Percentiles rank a stretch among this genome's conserved stretches.
phyloP scores from a whole-genome alignment of 1,140 invertebrate genomes.

The Drosophila quadrilineata region DNA sequence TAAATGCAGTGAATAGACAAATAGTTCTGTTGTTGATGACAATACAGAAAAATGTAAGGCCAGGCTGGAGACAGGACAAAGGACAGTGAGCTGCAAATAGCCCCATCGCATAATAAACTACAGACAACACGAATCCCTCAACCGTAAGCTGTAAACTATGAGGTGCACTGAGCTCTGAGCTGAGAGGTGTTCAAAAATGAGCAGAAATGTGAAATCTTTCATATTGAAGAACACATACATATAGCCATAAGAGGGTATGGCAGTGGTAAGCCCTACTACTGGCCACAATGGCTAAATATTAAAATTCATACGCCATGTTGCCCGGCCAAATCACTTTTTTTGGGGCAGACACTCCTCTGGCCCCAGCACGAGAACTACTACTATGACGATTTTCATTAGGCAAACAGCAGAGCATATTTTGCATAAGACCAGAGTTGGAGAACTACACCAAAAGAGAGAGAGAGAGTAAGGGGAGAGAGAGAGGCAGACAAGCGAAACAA shows the following conservation, averaged over 20 bases:
- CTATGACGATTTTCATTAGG: conserved; percentile 68
- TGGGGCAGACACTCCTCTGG: neutral
- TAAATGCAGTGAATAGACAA: conserved; percentile 66
- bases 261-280: conserved; percentile 33
- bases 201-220: conserved; percentile 22
- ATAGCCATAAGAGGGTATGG: too few species aligned
- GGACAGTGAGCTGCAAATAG: conserved; percentile 50
- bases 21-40: conserved; percentile 74
- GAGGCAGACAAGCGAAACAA: conserved; percentile 50
- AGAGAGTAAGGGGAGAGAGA: neutral
- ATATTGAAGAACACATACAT: conserved; percentile 13
- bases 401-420: conserved; percentile 71
- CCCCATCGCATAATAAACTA: conserved; percentile 48
- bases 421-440: conserved; percentile 19
- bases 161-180: neutral
- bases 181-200: conserved; percentile 1
- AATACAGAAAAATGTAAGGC: conserved; percentile 66
- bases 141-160: conserved; percentile 1
- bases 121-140: neutral
- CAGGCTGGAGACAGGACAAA: too few species aligned
- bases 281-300: conserved; percentile 59
- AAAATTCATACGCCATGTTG: conserved; percentile 77
- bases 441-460: neutral
- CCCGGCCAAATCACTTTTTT: conserved; percentile 63
- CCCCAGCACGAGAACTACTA: conserved; percentile 26